A percentile compares a stretch with the other conserved stretches of the same genome.
Evolutionary conservation across 2,888 invertebrate species (phyloP).

Genomic region (Yponomeuta plumbellus): DNA sequence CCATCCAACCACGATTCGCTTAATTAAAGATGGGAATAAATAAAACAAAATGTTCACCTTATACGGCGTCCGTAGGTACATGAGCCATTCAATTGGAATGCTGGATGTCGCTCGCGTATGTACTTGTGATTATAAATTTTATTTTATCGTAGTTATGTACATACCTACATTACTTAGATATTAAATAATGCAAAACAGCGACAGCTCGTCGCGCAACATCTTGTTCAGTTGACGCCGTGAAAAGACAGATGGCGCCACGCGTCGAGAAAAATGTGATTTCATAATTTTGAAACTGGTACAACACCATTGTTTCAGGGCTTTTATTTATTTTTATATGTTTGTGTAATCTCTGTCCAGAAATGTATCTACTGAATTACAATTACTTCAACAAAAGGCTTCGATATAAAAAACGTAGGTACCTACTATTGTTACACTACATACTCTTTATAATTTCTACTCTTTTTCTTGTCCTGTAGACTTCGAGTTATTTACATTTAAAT

Average conservation of each 20-base stretch:
- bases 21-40: conserved; percentile 67
- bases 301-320: neutral
- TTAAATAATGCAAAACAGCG: too few species aligned
- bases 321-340: neutral
- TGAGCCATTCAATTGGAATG: conserved; percentile 12
- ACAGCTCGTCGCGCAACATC: too few species aligned
- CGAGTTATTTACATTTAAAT: too few species aligned
- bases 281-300: neutral
- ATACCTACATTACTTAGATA: too few species aligned
- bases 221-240: neutral
- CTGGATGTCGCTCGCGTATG: neutral
- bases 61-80: conserved; percentile 8
- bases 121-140: too few species aligned
- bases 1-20: conserved; percentile 61
- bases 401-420: too few species aligned
- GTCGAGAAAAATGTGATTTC: conserved; percentile 27
- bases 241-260: conserved; percentile 49
- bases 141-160: too few species aligned
- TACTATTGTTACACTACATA: neutral
- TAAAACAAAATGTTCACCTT: conserved; percentile 36
- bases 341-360: neutral
- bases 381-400: too few species aligned
- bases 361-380: neutral
- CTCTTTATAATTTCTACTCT: neutral
- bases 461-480: too few species aligned